Evolutionary conservation across 2,113 vertebrate genomes (phyloP), one percentile per base, ranked within the genome.

Genomic region (Vulpes lagopus): DNA sequence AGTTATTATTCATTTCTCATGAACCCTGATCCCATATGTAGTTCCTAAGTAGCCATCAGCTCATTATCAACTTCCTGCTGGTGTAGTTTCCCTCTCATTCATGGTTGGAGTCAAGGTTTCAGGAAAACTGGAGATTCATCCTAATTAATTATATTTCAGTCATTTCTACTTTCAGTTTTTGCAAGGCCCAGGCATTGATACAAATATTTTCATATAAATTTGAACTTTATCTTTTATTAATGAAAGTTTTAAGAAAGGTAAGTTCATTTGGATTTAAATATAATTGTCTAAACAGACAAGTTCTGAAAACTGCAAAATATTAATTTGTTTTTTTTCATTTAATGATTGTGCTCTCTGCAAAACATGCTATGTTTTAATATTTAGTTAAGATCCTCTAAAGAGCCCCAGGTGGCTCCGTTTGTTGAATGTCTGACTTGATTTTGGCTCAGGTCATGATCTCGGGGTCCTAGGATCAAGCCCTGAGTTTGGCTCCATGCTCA

Each of bases 381-480:
- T 53, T 60, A 53, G 83, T 78, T 16, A 55, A 76, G 59, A 49
- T 73, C 35, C 6, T 86, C 14, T 51, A 14, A 30, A 7, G 30
- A 1, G 0, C 1, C 65, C 15, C 2, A 3, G 30, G 65, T 67
- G 30, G 14, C 7, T 67, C 65, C n/a, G 65, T 67, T 14, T 32
- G 65, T n/a, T 17, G 17, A 67, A 15, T 8, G 30, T n/a, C 32
- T 2, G 7, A 67, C 30, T n/a, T 67, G 15, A 32, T 67, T 32
- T 67, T 14, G 32, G 30, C 64, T 67, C 64, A 67, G 14, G 12
- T 32, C 64, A 67, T 67, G 64, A 67, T 67, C 64, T 67, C 32
- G 14, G 15, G 2, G 65, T 67, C 15, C 17, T 67, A 23, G 17
- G 65, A 67, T 67, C 14, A 25, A 67, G 65, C 65, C 65, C 7